These are phyloP conservation scores for Calephelis perditalis DNA, from an alignment of 2,888 invertebrate species.

Conservation along the genomic window DNA sequence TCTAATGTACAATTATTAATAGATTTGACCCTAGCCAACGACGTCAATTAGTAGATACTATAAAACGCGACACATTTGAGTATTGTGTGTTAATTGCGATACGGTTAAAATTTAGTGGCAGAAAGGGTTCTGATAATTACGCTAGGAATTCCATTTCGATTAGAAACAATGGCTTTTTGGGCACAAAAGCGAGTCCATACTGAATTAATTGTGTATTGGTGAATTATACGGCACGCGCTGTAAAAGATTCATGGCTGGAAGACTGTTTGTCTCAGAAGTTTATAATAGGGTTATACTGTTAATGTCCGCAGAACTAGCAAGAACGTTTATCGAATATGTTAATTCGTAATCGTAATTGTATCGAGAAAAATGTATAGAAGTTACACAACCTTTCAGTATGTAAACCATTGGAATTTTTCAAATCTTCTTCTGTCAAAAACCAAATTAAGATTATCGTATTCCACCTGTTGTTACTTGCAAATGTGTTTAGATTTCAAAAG, in stretches of 20 bases:
- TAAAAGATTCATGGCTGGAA: conserved; percentile 15
- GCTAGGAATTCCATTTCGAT: conserved; percentile 45
- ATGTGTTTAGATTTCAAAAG: no score
- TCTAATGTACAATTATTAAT: conserved; percentile 38
- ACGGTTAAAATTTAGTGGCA: conserved; percentile 43
- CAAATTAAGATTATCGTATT: no score
- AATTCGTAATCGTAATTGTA: no score
- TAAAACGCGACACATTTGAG: conserved; percentile 43
- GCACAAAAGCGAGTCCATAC: conserved; percentile 31
- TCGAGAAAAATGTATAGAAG: no score
- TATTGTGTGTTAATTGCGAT: conserved; percentile 45
- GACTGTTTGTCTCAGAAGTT: conserved; percentile 11
- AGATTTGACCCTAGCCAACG: conserved; percentile 39
- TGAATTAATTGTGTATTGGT: conserved; percentile 32
- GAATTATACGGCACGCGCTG: conserved; percentile 25
- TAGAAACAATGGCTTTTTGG: conserved; percentile 43
- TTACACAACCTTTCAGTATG: no score
- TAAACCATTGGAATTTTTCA: no score
- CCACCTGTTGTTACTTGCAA: no score
- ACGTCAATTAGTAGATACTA: conserved; percentile 41
- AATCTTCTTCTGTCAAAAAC: no score
- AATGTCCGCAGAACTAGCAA: no score
- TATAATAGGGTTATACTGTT: not conserved
- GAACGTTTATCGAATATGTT: no score
- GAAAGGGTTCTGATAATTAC: conserved; percentile 52